A percentile compares a stretch with the other conserved stretches of the same genome.
phyloP scores from a whole-genome alignment of 1,140 invertebrate species.

The Aphelenchoides besseyi region DNA sequence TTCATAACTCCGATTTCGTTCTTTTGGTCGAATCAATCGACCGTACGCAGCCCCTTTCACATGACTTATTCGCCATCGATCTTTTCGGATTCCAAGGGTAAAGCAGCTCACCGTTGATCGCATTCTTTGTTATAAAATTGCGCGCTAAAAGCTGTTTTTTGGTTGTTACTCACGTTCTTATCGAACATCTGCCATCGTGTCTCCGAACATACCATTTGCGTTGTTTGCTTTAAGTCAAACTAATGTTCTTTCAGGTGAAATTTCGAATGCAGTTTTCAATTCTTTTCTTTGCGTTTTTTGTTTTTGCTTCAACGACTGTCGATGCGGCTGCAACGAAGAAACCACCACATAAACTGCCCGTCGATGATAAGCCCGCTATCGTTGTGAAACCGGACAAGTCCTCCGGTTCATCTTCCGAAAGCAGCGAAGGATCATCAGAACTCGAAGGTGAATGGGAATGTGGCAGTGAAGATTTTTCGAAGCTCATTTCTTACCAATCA shows the following conservation, averaged over 20 bases:
- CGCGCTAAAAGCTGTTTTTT: too few species aligned
- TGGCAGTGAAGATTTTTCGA: slow-evolving; percentile 4
- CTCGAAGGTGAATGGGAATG: slow-evolving; percentile 6
- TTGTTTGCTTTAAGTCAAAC: too few species aligned
- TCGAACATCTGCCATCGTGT: too few species aligned
- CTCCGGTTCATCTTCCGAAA: neutral
- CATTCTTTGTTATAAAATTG: too few species aligned
- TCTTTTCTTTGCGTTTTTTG: neutral
- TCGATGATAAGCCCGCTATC: neutral
- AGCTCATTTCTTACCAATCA: neutral
- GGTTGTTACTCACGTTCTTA: too few species aligned
- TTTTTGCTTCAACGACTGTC: neutral
- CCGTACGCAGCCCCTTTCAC: too few species aligned
- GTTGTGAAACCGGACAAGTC: neutral
- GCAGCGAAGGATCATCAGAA: neutral
- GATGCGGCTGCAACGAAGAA: neutral
- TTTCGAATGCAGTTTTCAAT: neutral
- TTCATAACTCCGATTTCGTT: too few species aligned
- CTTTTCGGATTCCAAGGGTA: too few species aligned
- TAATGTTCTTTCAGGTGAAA: neutral
- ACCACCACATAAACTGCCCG: neutral
- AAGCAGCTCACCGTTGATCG: too few species aligned
- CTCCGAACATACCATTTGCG: too few species aligned
- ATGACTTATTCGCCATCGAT: too few species aligned
- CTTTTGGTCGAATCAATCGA: too few species aligned